These are phyloP conservation scores for Drosophila nikananu DNA, from an alignment of 1,140 invertebrate species.

Conservation along the genomic window DNA sequence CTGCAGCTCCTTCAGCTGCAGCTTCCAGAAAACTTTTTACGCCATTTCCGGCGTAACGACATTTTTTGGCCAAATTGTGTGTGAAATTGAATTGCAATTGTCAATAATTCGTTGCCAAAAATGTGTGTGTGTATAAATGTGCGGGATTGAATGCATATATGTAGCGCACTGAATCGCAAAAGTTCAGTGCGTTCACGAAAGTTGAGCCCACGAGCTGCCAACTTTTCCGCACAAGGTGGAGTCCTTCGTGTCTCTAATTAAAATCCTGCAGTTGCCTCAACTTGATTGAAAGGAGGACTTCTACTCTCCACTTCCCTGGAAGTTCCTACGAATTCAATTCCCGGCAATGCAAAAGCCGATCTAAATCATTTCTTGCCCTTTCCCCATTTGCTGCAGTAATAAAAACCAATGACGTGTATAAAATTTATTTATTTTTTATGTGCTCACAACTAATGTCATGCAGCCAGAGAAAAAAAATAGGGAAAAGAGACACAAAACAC, in stretches of 20 bases:
- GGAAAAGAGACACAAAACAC: slow-evolving; percentile 34
- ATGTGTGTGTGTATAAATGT: slow-evolving; percentile 27
- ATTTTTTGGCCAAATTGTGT: slow-evolving; percentile 80
- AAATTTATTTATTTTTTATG: slow-evolving; percentile 83
- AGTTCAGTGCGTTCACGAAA: slow-evolving; percentile 64
- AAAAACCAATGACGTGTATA: slow-evolving; percentile 79
- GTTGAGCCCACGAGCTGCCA: slow-evolving; percentile 36
- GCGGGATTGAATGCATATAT: slow-evolving; percentile 39
- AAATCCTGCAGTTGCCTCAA: slow-evolving; percentile 17
- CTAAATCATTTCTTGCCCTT: slow-evolving; percentile 66
- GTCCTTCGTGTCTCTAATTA: slow-evolving; percentile 31
- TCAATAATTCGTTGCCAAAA: slow-evolving; percentile 81
- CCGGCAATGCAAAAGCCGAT: slow-evolving; percentile 15
- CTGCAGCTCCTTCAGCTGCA: slow-evolving; percentile 55
- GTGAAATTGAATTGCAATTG: slow-evolving; percentile 83
- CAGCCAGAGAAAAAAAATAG: slow-evolving; percentile 41
- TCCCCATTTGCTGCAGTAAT: slow-evolving; percentile 71
- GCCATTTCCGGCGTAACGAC: slow-evolving; percentile 68
- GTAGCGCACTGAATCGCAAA: slow-evolving; percentile 63
- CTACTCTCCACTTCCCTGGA: neutral
- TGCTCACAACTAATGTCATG: slow-evolving; percentile 76
- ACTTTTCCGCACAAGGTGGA: slow-evolving; percentile 39
- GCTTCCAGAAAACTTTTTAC: slow-evolving; percentile 64
- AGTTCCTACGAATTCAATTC: slow-evolving; percentile 1
- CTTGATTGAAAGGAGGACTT: slow-evolving; percentile 28